Conservation (phyloP, 1,140 invertebrate species). For the Pseudobourletiella spinata region DNA sequence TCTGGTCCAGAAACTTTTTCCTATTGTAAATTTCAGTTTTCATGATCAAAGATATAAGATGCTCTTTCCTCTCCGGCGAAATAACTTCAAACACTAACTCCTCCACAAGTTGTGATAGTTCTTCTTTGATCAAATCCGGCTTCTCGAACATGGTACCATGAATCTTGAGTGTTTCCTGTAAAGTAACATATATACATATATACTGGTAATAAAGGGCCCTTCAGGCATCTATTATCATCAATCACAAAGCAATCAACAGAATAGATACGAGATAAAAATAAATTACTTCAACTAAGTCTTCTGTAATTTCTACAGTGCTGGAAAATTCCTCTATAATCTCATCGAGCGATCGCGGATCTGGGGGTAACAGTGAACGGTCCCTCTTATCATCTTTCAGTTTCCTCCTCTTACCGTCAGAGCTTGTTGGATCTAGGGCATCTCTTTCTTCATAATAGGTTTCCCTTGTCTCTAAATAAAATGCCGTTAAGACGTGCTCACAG, state of each 20-base stretch:
- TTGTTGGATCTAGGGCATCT: neutral
- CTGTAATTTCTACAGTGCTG: too few species aligned
- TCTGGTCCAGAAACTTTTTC: neutral
- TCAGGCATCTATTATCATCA: too few species aligned
- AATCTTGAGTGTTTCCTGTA: neutral
- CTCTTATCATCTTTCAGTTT: neutral
- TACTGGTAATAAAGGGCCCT: too few species aligned
- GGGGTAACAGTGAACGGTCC: neutral
- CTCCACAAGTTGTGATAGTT: neutral
- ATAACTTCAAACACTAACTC: neutral
- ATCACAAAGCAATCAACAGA: too few species aligned
- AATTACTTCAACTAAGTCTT: too few species aligned
- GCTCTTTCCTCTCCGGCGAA: neutral
- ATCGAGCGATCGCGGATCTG: neutral
- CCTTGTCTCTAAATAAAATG: neutral
- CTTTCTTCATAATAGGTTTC: neutral
- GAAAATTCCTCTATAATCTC: neutral
- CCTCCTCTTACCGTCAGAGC: neutral
- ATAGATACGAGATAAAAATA: too few species aligned
- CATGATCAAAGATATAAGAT: neutral
- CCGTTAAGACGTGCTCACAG: neutral
- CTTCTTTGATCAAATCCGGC: neutral
- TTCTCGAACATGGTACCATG: too few species aligned
- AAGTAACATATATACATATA: too few species aligned
- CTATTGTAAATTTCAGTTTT: neutral